Evolutionary conservation across 1,140 invertebrate genomes (phyloP).

Genomic region (Apis laboriosa): DNA sequence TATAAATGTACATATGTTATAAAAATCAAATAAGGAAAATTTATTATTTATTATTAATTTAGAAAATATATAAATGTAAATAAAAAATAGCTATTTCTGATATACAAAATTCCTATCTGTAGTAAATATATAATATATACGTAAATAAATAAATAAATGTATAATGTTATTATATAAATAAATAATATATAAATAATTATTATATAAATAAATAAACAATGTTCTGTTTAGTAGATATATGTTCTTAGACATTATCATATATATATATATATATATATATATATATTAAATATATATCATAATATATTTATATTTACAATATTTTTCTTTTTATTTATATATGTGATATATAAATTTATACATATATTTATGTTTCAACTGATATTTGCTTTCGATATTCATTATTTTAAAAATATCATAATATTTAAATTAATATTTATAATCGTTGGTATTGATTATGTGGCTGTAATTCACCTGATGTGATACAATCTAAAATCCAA

Average conservation of each 20-base stretch:
- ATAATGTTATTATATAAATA: no score
- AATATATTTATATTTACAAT: no score
- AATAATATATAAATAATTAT: background rate
- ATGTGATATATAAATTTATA: background rate
- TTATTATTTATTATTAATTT: no score
- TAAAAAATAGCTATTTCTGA: no score
- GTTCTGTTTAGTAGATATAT: no score
- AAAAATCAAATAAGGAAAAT: background rate
- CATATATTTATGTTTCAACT: no score
- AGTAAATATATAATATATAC: background rate
- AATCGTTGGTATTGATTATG: conserved; percentile 59
- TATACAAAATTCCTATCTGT: background rate
- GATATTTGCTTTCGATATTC: background rate
- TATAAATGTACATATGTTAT: background rate
- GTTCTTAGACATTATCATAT: background rate
- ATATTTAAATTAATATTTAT: background rate
- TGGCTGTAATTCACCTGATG: conserved; percentile 72
- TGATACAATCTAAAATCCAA: conserved; percentile 79
- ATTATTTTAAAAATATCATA: background rate
- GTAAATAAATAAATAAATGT: no score
- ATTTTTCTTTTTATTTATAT: background rate
- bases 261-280: background rate
- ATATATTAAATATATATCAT: no score
- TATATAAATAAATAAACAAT: background rate
- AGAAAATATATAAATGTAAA: no score